phyloP scores from a whole-genome alignment of 2,113 vertebrate genomes.

The Lipotes vexillifer region DNA sequence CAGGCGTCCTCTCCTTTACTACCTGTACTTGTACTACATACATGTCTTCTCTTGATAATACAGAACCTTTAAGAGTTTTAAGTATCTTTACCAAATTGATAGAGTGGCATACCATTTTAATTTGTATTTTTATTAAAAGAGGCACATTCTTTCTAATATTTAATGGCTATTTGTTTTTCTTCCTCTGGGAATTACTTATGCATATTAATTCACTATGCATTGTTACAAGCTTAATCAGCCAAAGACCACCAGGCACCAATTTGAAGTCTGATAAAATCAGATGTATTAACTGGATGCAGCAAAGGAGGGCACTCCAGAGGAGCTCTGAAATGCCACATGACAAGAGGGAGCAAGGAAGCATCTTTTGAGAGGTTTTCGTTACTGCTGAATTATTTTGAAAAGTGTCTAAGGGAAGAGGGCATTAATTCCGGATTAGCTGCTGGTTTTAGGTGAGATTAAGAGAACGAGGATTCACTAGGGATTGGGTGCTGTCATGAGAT shows the following conservation, averaged over 20 bases:
- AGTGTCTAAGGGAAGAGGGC: background rate
- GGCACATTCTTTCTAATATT: background rate
- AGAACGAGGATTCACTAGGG: background rate
- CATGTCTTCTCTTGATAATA: background rate
- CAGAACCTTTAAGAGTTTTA: background rate
- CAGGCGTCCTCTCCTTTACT: background rate
- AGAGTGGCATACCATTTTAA: background rate
- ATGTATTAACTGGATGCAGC: background rate
- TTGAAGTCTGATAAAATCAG: background rate
- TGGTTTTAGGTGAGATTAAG: background rate
- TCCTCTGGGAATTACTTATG: background rate
- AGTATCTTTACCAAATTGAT: background rate
- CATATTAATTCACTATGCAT: background rate
- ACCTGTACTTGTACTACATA: background rate
- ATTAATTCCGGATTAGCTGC: background rate
- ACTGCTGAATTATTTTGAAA: background rate
- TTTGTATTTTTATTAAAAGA: background rate
- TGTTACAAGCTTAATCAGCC: background rate
- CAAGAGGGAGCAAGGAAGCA: background rate
- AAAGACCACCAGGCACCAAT: background rate
- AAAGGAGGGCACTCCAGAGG: background rate
- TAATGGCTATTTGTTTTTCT: constrained; percentile 3
- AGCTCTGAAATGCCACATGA: background rate
- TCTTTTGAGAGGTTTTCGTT: background rate
- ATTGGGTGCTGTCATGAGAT: background rate